phyloP scores from a whole-genome alignment of 2,113 vertebrate species.

The Tetraodon nigroviridis region DNA sequence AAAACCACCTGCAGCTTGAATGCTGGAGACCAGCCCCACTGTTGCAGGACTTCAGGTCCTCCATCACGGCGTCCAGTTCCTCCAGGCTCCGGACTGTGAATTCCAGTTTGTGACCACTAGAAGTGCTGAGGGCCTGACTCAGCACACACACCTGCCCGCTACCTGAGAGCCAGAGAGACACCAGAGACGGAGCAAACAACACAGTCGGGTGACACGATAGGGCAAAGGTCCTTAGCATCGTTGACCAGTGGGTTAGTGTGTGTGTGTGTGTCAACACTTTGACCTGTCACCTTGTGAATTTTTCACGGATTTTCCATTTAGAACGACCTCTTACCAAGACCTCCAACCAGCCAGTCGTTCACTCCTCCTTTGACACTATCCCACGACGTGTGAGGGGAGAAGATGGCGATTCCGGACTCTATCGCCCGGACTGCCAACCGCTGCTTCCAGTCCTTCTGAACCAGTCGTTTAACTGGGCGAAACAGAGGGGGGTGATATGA shows the following conservation, averaged over 20 bases:
- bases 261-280: conserved; percentile 14
- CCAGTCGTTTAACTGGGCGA: conserved; percentile 78
- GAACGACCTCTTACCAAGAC: conserved; percentile 55
- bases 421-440: conserved; percentile 81
- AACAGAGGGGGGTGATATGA: conserved; percentile 95
- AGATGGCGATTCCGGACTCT: conserved; percentile 84
- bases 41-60: conserved; percentile 68
- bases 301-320: conserved; percentile 34
- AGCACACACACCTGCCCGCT: conserved; percentile 70
- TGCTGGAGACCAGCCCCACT: conserved; percentile 63
- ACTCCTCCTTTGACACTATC: conserved; percentile 85
- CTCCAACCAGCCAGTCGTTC: conserved; percentile 84
- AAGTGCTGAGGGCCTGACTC: conserved; percentile 62
- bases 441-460: conserved; percentile 89
- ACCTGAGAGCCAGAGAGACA: conserved; percentile 54
- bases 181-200: conserved; percentile 17
- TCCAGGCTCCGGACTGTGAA: conserved; percentile 66
- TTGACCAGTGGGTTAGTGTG: conserved; percentile 3
- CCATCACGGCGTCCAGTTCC: conserved; percentile 68
- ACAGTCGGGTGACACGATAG: not conserved
- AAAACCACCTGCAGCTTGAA: conserved; percentile 73
- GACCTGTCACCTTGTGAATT: conserved; percentile 28
- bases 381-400: conserved; percentile 89
- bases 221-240: conserved; percentile 1
- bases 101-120: conserved; percentile 78